Evolutionary conservation across 2,113 vertebrate genomes (phyloP).

Genomic region (Galbula dea): DNA sequence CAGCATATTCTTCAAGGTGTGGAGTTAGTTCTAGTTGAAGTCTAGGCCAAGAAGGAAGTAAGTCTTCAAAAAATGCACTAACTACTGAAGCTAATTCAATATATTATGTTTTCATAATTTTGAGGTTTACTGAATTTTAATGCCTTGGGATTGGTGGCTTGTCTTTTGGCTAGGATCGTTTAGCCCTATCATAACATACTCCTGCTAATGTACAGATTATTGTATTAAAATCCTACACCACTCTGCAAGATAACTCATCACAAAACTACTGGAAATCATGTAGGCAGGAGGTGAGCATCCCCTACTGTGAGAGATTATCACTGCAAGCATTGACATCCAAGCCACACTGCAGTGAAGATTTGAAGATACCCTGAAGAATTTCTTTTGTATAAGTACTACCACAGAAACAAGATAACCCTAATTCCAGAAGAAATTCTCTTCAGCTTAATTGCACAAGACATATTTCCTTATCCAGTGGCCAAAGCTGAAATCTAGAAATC

Average conservation of each 20-base stretch:
- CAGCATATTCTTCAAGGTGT: neutral
- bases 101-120: neutral
- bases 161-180: neutral
- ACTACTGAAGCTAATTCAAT: neutral
- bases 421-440: constrained; percentile 21
- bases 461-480: neutral
- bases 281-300: constrained; percentile 6
- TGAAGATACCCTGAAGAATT: constrained; percentile 22
- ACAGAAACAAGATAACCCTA: constrained; percentile 3
- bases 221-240: neutral
- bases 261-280: constrained; percentile 33
- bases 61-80: neutral
- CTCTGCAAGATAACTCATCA: neutral
- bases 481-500: constrained; percentile 1
- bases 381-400: neutral
- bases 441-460: neutral
- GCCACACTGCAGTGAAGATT: neutral
- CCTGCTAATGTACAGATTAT: neutral
- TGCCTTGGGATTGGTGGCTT: constrained; percentile 16
- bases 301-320: neutral
- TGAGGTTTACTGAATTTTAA: neutral
- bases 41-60: neutral
- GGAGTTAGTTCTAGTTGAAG: neutral
- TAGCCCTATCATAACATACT: neutral
- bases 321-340: neutral